A percentile compares a stretch with the other conserved stretches of the same genome.
phyloP scores from a whole-genome alignment of 92 coral and sea anemone genomes.

The Palythoa grandiflora region DNA sequence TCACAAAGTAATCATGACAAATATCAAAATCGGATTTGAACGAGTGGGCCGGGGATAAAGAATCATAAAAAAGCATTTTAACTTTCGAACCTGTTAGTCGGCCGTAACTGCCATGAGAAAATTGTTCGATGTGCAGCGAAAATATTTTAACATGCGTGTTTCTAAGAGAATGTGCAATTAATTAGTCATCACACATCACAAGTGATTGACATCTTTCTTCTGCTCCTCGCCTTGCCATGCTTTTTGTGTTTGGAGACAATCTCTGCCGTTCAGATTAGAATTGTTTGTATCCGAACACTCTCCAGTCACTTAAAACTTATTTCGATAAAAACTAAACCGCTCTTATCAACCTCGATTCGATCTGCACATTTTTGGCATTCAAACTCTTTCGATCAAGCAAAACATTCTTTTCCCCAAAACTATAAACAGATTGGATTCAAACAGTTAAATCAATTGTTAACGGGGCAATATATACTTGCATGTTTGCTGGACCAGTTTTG shows the following conservation, averaged over 20 bases:
- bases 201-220: conserved; percentile 27
- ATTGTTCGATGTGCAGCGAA: background rate
- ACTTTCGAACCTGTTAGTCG: background rate
- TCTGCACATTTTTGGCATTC: background rate
- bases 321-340: background rate
- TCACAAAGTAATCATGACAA: background rate
- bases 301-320: conserved; percentile 9
- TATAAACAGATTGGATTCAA: no score
- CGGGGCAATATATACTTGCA: no score
- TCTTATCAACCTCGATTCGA: background rate
- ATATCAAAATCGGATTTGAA: conserved; percentile 5
- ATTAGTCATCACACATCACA: conserved; percentile 1
- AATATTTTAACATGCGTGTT: background rate
- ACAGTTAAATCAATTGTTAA: no score
- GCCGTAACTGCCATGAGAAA: background rate
- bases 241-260: background rate
- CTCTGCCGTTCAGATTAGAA: background rate
- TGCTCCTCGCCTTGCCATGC: background rate
- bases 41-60: background rate
- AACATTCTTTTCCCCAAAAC: background rate
- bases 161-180: conserved; percentile 19
- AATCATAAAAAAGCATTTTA: background rate
- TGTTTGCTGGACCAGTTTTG: no score
- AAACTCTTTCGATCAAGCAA: background rate
- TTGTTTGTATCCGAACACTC: conserved; percentile 19